A percentile compares a stretch with the other conserved stretches of the same genome.
Conservation (phyloP, 2,888 invertebrate genomes). For the Caenorhabditis becei region DNA sequence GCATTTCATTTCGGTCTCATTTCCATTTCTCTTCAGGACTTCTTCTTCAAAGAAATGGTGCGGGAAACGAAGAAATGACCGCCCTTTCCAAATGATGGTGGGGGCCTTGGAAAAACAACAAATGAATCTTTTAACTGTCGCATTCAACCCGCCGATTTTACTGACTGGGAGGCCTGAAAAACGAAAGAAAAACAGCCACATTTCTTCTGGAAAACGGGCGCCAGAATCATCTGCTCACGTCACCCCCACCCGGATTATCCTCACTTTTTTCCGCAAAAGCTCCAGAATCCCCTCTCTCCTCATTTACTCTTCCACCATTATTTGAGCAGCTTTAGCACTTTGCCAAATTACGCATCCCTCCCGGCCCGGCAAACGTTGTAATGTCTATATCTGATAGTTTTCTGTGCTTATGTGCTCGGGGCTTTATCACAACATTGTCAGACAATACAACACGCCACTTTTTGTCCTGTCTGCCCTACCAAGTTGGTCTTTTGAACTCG, state of each 20-base stretch:
- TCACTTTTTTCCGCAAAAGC: too few species aligned
- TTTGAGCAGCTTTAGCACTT: too few species aligned
- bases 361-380: conserved; percentile 9
- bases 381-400: conserved; percentile 20
- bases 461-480: not conserved
- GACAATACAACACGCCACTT: not conserved
- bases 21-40: conserved; percentile 27
- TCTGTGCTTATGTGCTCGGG: not conserved
- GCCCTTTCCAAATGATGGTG: conserved; percentile 1
- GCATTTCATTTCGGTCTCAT: conserved; percentile 21
- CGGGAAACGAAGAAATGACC: conserved; percentile 47
- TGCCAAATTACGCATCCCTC: conserved; percentile 2
- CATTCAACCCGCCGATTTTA: conserved; percentile 41
- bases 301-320: too few species aligned
- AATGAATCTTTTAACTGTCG: conserved; percentile 59
- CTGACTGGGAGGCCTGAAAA: conserved; percentile 38
- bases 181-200: conserved; percentile 14
- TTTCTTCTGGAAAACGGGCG: not conserved
- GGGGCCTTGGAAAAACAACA: conserved; percentile 23
- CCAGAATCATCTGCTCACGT: too few species aligned
- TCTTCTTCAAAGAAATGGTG: conserved; percentile 17
- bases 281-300: too few species aligned
- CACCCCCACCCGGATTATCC: too few species aligned
- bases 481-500: conserved; percentile 45
- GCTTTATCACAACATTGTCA: conserved; percentile 22